A percentile compares a stretch with the other conserved stretches of the same genome.
Evolutionary conservation across 2,888 invertebrate species (phyloP).

Genomic region (Palloptera scutellata): DNA sequence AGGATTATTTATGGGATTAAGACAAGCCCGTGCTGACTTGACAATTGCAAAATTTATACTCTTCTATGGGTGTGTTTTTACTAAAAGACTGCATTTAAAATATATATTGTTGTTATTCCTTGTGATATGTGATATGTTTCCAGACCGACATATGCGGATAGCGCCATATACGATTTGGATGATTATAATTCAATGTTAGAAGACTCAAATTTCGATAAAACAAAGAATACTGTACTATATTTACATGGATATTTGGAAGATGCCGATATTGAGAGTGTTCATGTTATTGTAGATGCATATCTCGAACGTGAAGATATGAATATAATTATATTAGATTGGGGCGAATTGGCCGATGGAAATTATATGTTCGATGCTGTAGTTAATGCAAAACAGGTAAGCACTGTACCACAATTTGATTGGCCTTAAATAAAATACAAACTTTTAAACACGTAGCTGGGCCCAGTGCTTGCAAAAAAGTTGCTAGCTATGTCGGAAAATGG

Average conservation of each 20-base stretch:
- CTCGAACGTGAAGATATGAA: slow-evolving; percentile 57
- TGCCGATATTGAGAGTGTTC: slow-evolving; percentile 69
- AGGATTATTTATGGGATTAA: slow-evolving; percentile 66
- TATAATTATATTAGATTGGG: slow-evolving; percentile 61
- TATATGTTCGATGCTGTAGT: slow-evolving; percentile 61
- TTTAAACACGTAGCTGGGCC: slow-evolving; percentile 45
- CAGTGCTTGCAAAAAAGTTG: slow-evolving; percentile 54
- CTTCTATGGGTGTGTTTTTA: slow-evolving; percentile 52
- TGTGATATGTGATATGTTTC: slow-evolving; percentile 16
- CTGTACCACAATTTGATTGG: neutral
- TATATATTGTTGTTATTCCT: neutral
- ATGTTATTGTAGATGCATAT: slow-evolving; percentile 63
- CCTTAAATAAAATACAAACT: neutral
- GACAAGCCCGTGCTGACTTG: slow-evolving; percentile 65
- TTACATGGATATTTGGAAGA: slow-evolving; percentile 71
- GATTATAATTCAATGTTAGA: slow-evolving; percentile 50
- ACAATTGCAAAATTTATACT: slow-evolving; percentile 63
- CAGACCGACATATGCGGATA: slow-evolving; percentile 56
- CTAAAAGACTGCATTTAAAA: neutral
- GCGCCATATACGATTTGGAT: slow-evolving; percentile 51
- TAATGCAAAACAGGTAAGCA: slow-evolving; percentile 55
- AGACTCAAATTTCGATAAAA: slow-evolving; percentile 59
- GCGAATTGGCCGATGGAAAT: slow-evolving; percentile 61
- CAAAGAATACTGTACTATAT: slow-evolving; percentile 68
- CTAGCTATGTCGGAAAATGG: slow-evolving; percentile 57